Evolutionary conservation across 2,797 vertebrate genomes (phyloP), one percentile per base, ranked within the genome.

Genomic region (Cheirogaleus major): DNA sequence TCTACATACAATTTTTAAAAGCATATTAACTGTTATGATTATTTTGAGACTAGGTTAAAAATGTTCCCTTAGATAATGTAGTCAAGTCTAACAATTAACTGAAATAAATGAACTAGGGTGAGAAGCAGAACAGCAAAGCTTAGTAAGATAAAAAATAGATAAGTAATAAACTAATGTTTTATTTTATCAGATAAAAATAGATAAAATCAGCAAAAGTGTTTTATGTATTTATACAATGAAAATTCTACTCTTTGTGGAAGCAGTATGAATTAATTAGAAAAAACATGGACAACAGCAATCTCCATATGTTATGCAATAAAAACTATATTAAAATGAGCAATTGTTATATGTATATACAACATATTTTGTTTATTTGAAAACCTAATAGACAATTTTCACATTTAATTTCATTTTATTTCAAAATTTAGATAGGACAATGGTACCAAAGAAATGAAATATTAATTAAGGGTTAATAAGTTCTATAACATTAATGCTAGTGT

Each of bases 41-140:
- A 48, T 59, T 95, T 59, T 50, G 59, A 89, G 48, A 86, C 85
- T 32, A 50, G 25, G 30, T 96, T 69, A 73, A 83, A 91, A 23
- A 5, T 80, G 52, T 50, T 93, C 5, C 3, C 18, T 35, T 81
- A 69, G 12, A 70, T 67, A 80, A 91, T 93, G 82, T 41, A 88
- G 13, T 45, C 85, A 92, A 95, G 57, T 75, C 25, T 92, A 95
- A 59, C 9, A 91, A 7, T 72, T 96, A 82, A 45, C 63, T 95
- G 86, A 97, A 95, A 57, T 76, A 70, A 89, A 88, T 30, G 43
- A 93, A 57, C 45, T 93, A 96, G 32, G 65, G 61, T 83, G 50
- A 93, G 8, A 96, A 96, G 35, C 35, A 76, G 38, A 75, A 59
- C 1, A 95, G 85, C 2, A 8, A 0, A 93, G 57, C 35, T 94